phyloP scores from a whole-genome alignment of 1,140 invertebrate species.

The Solenopsis invicta region DNA sequence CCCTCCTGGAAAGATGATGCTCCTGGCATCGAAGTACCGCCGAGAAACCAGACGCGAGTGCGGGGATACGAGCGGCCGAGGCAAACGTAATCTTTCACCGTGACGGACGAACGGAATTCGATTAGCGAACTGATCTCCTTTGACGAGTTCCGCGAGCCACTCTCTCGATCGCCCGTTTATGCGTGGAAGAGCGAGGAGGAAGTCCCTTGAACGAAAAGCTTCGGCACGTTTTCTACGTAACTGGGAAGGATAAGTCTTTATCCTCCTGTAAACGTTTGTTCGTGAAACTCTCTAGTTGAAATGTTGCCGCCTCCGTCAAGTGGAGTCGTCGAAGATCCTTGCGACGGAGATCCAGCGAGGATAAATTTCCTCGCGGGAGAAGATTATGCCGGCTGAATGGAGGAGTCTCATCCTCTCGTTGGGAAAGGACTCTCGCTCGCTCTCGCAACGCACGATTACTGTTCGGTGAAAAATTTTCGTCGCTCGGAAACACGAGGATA shows the following conservation, averaged over 20 bases:
- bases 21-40: background rate
- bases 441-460: background rate
- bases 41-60: background rate
- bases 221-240: background rate
- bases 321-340: background rate
- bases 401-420: background rate
- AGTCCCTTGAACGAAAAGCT: background rate
- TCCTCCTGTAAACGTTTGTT: slow-evolving; percentile 23
- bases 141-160: background rate
- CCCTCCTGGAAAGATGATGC: background rate
- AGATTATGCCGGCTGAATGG: slow-evolving; percentile 45
- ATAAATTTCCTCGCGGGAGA: slow-evolving; percentile 19
- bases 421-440: background rate
- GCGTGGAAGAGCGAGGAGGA: background rate
- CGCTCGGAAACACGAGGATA: background rate
- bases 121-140: slow-evolving; percentile 33
- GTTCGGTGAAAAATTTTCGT: background rate
- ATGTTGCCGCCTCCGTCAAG: background rate
- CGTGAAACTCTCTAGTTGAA: background rate
- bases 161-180: background rate
- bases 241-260: slow-evolving; percentile 26
- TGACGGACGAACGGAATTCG: slow-evolving; percentile 21
- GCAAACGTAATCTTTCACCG: background rate
- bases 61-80: background rate
- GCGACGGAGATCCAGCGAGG: slow-evolving; percentile 13